Evolutionary conservation across 2,888 invertebrate genomes (phyloP).

Genomic region (Pasiphila rectangulata): DNA sequence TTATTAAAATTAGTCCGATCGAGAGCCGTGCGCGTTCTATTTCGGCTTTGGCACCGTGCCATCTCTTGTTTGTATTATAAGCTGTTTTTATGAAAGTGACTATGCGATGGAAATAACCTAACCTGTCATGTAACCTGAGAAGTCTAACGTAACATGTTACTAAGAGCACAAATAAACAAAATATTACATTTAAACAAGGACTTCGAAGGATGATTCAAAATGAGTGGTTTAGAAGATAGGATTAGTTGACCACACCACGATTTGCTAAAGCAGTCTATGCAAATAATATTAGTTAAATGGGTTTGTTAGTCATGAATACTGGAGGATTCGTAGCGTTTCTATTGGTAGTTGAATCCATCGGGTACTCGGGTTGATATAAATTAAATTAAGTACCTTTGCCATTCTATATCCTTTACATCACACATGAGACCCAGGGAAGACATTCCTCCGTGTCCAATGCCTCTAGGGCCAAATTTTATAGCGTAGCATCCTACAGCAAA

Average conservation of each 20-base stretch:
- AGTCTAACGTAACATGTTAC: slow-evolving; percentile 47
- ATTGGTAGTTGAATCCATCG: slow-evolving; percentile 38
- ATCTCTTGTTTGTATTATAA: slow-evolving; percentile 81
- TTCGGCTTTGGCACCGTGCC: slow-evolving; percentile 73
- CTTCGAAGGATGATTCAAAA: slow-evolving; percentile 10
- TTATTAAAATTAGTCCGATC: slow-evolving; percentile 77
- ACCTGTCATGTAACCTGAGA: slow-evolving; percentile 78
- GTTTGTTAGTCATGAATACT: slow-evolving; percentile 43
- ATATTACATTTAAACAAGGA: background rate
- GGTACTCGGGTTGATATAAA: slow-evolving; percentile 30
- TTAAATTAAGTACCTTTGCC: slow-evolving; percentile 83
- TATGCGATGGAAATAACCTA: slow-evolving; percentile 79
- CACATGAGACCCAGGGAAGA: slow-evolving; percentile 91
- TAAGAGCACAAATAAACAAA: slow-evolving; percentile 14
- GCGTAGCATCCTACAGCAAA: slow-evolving; percentile 93
- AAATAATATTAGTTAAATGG: slow-evolving; percentile 46
- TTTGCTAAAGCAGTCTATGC: slow-evolving; percentile 66
- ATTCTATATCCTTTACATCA: slow-evolving; percentile 89
- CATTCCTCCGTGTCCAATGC: slow-evolving; percentile 95
- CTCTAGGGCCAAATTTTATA: slow-evolving; percentile 96
- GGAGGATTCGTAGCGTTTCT: slow-evolving; percentile 45
- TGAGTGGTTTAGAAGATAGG: background rate
- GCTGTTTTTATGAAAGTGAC: slow-evolving; percentile 81
- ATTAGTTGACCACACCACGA: slow-evolving; percentile 14
- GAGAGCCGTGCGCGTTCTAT: slow-evolving; percentile 75